A percentile compares a stretch with the other conserved stretches of the same genome.
Evolutionary conservation across 1,140 invertebrate species (phyloP).

Genomic region (Drosophila prosaltans): DNA sequence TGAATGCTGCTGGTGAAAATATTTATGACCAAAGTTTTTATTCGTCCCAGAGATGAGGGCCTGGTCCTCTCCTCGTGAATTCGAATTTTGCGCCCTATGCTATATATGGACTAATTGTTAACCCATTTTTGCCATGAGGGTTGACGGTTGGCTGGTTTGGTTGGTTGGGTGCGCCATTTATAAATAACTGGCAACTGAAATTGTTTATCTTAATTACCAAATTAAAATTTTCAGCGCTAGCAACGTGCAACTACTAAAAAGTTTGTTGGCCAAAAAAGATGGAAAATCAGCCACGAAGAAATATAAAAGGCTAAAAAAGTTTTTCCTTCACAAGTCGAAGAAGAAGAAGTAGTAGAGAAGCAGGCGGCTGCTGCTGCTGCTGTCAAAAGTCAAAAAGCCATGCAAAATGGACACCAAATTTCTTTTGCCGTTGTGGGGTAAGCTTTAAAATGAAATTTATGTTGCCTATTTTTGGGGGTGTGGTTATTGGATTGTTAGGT

Average conservation of each 20-base stretch:
- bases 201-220: slow-evolving; percentile 82
- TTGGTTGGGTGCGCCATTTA: slow-evolving; percentile 35
- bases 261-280: slow-evolving; percentile 31
- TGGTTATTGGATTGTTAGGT: slow-evolving; percentile 20
- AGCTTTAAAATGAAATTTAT: slow-evolving; percentile 32
- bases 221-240: slow-evolving; percentile 76
- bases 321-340: slow-evolving; percentile 21
- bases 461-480: slow-evolving; percentile 48
- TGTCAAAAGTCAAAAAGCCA: slow-evolving; percentile 56
- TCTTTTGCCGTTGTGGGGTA: slow-evolving; percentile 32
- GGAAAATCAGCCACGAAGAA: slow-evolving; percentile 39
- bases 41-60: slow-evolving; percentile 30
- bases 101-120: slow-evolving; percentile 47
- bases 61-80: slow-evolving; percentile 11
- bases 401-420: slow-evolving; percentile 52
- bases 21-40: slow-evolving; percentile 76
- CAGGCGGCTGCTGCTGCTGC: slow-evolving; percentile 4
- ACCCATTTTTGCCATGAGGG: slow-evolving; percentile 20
- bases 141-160: not conserved
- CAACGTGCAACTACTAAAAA: slow-evolving; percentile 49
- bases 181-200: slow-evolving; percentile 73
- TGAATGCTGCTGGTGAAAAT: slow-evolving; percentile 51
- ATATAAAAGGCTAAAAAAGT: slow-evolving; percentile 45
- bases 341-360: not conserved
- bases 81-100: slow-evolving; percentile 32